These are phyloP conservation scores for Leguminivora glycinivorella DNA, from an alignment of 1,140 invertebrate species.

Conservation along the genomic window DNA sequence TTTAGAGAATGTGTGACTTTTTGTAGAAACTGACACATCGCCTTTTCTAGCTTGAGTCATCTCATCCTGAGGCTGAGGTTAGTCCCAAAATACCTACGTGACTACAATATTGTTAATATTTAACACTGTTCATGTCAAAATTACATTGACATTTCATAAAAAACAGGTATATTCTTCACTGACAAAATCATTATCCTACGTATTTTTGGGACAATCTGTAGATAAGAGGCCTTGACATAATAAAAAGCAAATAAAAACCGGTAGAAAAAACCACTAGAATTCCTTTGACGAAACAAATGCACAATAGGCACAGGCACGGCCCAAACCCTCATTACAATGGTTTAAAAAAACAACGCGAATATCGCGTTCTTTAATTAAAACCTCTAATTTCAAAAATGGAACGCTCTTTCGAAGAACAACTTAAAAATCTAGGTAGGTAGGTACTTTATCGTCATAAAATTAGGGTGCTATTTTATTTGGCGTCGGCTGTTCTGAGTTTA, in stretches of 20 bases:
- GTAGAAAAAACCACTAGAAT: neutral
- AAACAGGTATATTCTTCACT: too few species aligned
- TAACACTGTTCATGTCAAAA: too few species aligned
- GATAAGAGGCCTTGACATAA: neutral
- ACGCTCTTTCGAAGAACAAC: neutral
- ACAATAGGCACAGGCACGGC: neutral
- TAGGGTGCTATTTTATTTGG: neutral
- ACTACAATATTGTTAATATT: too few species aligned
- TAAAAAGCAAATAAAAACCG: neutral
- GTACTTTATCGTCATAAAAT: neutral
- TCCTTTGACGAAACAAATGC: neutral
- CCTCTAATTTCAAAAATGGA: constrained; percentile 29
- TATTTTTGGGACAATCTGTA: too few species aligned
- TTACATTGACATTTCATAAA: too few species aligned
- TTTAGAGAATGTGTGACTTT: too few species aligned
- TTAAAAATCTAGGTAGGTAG: neutral
- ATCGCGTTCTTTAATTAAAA: constrained; percentile 28
- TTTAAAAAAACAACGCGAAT: constrained; percentile 19
- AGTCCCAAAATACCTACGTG: too few species aligned
- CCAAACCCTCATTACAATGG: neutral
- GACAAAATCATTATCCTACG: too few species aligned
- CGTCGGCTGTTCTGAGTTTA: neutral
- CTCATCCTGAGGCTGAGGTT: too few species aligned
- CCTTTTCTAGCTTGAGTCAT: too few species aligned
- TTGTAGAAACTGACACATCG: too few species aligned